Base-by-base conservation (phyloP, 2,888 invertebrate species). In the Sarcophaga variegata region DNA sequence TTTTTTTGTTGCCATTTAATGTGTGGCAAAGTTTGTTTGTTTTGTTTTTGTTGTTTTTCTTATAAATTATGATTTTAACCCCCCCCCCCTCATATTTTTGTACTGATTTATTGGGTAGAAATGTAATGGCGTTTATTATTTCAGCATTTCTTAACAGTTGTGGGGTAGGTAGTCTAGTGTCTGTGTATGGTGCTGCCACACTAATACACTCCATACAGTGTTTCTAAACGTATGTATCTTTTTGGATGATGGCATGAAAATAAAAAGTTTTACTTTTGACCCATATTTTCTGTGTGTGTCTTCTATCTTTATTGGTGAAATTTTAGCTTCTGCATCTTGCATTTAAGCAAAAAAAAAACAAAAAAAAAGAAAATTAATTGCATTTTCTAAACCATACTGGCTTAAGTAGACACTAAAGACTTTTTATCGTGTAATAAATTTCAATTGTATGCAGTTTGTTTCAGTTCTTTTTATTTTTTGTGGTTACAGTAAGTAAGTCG, bases 101-200 rank as follows among this genome's bases (percentile, higher is more conserved):
- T 84, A 74, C 81, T 87, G 87, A 87, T 87, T 87, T 84, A 87
- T 87, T 75, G 71, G 71, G 37, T 84, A 76, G 81, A 79, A 83
- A 86, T 86, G 86, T 76, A 80, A 86, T 83, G 78, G 71, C 81
- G 78, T 83, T 75, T 83, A 59, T 81, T 81, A 47, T 78, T 70
- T 70, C 14, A 54, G 4, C 54, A 54, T 54, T 14, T 54, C 54
- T 54, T 17, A 54, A 54, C 17, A 5, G 54, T 17, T 14, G 54
- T 54, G 54, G 54, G 54, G 54, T 54, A 54, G 14, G 17, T 54
- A 54, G 17, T 17, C 47, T 37, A 83, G 71, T 66, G 49, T 69
- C 12, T 71, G 25, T 27, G 2, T 37, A 17, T 69, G 45, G 1
- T 81, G 17, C 37, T 37, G 6, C 37, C 0, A 37, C 37, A 37